These are phyloP conservation scores for Tachina fera DNA, from an alignment of 2,888 invertebrate species.

Conservation along the genomic window DNA sequence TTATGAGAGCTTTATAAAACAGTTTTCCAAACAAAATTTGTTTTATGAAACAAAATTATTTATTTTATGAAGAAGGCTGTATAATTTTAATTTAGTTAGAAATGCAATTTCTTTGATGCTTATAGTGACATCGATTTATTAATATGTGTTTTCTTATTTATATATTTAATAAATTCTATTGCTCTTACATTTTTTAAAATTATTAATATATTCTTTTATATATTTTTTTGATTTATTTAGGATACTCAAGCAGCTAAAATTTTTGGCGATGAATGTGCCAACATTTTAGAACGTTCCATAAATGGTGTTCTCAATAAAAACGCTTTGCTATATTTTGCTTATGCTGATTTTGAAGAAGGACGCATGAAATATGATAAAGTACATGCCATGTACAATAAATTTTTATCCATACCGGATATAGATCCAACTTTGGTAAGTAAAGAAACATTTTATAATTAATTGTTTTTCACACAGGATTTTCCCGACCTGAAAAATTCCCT, in stretches of 20 bases:
- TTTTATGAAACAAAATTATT: no score
- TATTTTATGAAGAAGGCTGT: no score
- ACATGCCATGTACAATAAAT: slow-evolving; percentile 96
- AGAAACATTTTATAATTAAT: background rate
- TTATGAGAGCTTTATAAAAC: no score
- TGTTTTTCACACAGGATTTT: no score
- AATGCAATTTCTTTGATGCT: slow-evolving; percentile 80
- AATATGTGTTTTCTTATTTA: slow-evolving; percentile 72
- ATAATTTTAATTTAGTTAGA: background rate
- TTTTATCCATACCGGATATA: slow-evolving; percentile 93
- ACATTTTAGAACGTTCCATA: slow-evolving; percentile 97
- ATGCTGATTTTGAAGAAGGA: slow-evolving; percentile 99
- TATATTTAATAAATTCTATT: background rate
- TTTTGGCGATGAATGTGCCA: slow-evolving; percentile 97
- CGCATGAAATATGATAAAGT: slow-evolving; percentile 97
- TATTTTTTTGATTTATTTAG: slow-evolving; percentile 82
- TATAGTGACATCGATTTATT: slow-evolving; percentile 77
- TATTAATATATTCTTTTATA: background rate
- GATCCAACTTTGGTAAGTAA: slow-evolving; percentile 95
- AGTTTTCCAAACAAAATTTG: no score
- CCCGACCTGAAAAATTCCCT: no score
- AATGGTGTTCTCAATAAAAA: slow-evolving; percentile 94
- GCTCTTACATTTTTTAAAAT: background rate
- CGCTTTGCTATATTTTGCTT: slow-evolving; percentile 97
- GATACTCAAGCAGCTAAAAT: slow-evolving; percentile 96